Percentiles rank a stretch among this genome's conserved stretches.
These are phyloP conservation scores for Rhagoletis zephyria DNA, from an alignment of 1,140 invertebrate species.

Conservation along the genomic window DNA sequence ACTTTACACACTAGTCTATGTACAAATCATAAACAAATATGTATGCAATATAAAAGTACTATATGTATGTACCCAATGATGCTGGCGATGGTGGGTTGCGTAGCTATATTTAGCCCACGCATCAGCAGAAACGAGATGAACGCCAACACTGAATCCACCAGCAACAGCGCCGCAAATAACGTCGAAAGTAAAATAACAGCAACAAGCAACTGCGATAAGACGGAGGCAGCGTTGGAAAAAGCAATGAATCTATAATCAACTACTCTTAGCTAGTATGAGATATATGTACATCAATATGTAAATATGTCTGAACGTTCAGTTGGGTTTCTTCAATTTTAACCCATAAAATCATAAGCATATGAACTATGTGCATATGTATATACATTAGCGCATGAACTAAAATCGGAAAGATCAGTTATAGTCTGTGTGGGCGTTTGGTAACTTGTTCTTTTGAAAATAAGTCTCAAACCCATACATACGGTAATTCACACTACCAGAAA, in stretches of 20 bases:
- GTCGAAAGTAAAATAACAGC: slow-evolving; percentile 11
- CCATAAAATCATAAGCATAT: background rate
- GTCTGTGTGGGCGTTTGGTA: slow-evolving; percentile 12
- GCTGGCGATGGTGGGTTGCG: background rate
- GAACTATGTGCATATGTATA: background rate
- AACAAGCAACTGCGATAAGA: slow-evolving; percentile 23
- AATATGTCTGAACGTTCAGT: too few species aligned
- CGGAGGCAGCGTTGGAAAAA: background rate
- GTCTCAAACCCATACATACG: background rate
- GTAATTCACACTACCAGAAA: background rate
- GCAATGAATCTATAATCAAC: slow-evolving; percentile 6
- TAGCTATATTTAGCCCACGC: slow-evolving; percentile 48
- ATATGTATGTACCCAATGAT: background rate
- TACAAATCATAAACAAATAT: background rate
- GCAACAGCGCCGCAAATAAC: background rate
- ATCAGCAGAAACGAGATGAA: background rate
- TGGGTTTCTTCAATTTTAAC: too few species aligned
- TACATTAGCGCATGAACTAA: too few species aligned
- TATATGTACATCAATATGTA: background rate
- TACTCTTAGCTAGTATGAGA: too few species aligned
- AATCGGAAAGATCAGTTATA: too few species aligned
- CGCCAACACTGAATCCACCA: background rate
- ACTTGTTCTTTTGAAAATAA: background rate
- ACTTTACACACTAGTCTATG: too few species aligned
- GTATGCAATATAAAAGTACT: background rate